Percentiles rank a stretch among this genome's conserved stretches.
phyloP scores from a whole-genome alignment of 2,113 vertebrate species.

The Reinhardtius hippoglossoides region DNA sequence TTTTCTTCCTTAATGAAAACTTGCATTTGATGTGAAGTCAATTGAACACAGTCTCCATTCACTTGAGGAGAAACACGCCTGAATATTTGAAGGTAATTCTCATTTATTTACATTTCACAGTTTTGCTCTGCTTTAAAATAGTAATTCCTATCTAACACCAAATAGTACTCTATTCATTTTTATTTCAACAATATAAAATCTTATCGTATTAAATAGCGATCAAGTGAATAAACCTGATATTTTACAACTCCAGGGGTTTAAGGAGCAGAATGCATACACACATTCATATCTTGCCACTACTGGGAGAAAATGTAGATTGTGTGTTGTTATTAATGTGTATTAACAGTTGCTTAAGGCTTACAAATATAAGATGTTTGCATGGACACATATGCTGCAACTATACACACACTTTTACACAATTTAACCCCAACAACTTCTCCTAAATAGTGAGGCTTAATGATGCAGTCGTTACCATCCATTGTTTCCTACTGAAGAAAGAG shows the following conservation, averaged over 20 bases:
- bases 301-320: too few species aligned
- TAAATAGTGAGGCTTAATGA: not conserved
- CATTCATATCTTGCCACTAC: not conserved
- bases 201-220: not conserved
- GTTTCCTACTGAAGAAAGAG: slow-evolving; percentile 42
- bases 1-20: not conserved
- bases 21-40: not conserved
- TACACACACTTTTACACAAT: too few species aligned
- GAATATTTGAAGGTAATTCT: not conserved
- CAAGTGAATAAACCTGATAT: too few species aligned
- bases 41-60: not conserved
- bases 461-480: slow-evolving; percentile 22
- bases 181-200: not conserved
- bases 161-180: not conserved
- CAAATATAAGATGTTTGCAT: too few species aligned
- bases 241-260: too few species aligned
- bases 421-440: not conserved
- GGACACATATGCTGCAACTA: too few species aligned
- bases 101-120: not conserved
- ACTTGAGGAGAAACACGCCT: not conserved
- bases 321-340: too few species aligned
- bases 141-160: not conserved
- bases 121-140: too few species aligned
- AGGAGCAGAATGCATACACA: not conserved
- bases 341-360: too few species aligned